phyloP scores from a whole-genome alignment of 1,140 invertebrate species.

The Melanaphis sacchari region DNA sequence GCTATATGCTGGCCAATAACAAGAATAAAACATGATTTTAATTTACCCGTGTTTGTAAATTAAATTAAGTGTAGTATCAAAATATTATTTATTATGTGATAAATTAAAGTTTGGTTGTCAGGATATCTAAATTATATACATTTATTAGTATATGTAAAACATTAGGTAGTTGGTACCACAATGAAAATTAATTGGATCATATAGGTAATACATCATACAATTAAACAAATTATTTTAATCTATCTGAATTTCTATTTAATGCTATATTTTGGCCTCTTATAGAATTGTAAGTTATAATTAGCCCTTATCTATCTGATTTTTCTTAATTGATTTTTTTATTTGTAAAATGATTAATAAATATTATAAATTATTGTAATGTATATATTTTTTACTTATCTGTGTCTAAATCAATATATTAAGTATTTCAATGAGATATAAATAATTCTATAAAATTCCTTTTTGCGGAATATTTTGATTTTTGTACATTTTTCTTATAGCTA shows the following conservation, averaged over 20 bases:
- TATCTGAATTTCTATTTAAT: not conserved
- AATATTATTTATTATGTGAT: not conserved
- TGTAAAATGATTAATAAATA: too few species aligned
- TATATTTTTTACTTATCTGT: too few species aligned
- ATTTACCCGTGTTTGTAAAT: not conserved
- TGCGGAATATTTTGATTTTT: too few species aligned
- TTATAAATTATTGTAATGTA: too few species aligned
- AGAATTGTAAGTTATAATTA: not conserved
- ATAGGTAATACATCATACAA: not conserved
- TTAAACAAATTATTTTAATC: constrained; percentile 7
- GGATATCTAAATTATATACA: not conserved
- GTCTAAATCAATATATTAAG: too few species aligned
- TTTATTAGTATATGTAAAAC: not conserved
- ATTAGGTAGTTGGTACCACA: not conserved
- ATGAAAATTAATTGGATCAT: not conserved
- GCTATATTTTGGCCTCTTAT: not conserved
- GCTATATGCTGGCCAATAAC: not conserved
- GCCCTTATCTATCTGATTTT: not conserved
- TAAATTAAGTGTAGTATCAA: not conserved
- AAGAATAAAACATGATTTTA: not conserved
- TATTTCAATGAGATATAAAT: too few species aligned
- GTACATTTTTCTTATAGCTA: too few species aligned
- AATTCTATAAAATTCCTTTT: not conserved
- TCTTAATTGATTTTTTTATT: not conserved
- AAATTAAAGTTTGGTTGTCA: not conserved